These are phyloP conservation scores for Etheostoma perlongum DNA, from an alignment of 2,797 vertebrate genomes.

Conservation along the genomic window DNA sequence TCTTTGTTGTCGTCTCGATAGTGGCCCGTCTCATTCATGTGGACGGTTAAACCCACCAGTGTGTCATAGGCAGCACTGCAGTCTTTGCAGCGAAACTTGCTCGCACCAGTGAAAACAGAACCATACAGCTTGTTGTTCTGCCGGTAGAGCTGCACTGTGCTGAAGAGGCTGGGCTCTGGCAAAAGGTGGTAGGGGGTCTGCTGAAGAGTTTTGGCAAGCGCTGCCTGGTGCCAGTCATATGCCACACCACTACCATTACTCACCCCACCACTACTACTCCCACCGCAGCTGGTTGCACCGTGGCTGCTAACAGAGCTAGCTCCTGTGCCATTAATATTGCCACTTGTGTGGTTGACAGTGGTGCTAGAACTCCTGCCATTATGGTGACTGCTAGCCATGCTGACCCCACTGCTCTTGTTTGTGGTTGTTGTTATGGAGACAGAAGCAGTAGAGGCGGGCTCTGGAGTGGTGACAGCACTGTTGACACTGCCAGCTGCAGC, in stretches of 20 bases:
- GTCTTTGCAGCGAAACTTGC: conserved; percentile 99
- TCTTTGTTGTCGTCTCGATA: conserved; percentile 99
- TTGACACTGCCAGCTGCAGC: conserved; percentile 85
- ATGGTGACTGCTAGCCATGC: conserved; percentile 78
- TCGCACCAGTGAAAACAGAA: conserved; percentile 98
- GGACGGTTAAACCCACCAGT: conserved; percentile 96
- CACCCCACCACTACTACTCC: conserved; percentile 71
- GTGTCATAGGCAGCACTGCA: conserved; percentile 99
- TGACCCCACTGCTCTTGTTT: conserved; percentile 82
- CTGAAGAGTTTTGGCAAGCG: conserved; percentile 97
- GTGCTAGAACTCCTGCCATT: conserved; percentile 87
- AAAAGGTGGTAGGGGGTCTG: conserved; percentile 95
- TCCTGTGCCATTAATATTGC: conserved; percentile 75
- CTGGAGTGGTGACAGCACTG: conserved; percentile 67
- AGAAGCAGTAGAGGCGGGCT: conserved; percentile 67
- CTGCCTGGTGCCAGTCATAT: conserved; percentile 93
- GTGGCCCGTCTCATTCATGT: conserved; percentile 99
- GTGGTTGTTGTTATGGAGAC: conserved; percentile 78
- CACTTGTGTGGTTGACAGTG: conserved; percentile 82
- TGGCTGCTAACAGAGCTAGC: conserved; percentile 76
- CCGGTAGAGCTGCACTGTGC: conserved; percentile 98
- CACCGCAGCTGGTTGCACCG: conserved; percentile 78
- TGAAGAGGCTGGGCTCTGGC: conserved; percentile 98
- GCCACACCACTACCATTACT: conserved; percentile 87
- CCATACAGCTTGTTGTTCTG: conserved; percentile 99